These are phyloP conservation scores for Siniperca undulata DNA, from an alignment of 2,797 vertebrate genomes.

Conservation along the genomic window DNA sequence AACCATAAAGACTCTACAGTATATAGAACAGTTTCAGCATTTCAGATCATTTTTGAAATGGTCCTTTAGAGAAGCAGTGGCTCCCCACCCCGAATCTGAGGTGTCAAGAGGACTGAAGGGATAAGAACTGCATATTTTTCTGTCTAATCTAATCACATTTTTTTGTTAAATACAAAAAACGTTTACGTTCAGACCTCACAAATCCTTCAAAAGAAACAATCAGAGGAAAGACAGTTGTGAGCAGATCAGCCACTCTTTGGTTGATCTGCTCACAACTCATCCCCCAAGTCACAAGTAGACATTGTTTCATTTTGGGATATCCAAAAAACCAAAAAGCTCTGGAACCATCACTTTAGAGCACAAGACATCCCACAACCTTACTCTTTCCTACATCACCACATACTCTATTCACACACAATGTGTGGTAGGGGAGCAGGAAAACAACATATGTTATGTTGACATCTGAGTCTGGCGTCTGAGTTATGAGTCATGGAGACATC, in stretches of 20 bases:
- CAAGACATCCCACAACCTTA: conserved; percentile 10
- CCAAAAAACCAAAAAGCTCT: neutral
- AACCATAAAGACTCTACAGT: conserved; percentile 8
- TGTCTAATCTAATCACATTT: neutral
- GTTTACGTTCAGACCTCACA: neutral
- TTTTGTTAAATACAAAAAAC: neutral
- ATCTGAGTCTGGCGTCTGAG: conserved; percentile 58
- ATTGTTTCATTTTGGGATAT: conserved; percentile 4
- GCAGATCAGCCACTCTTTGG: neutral
- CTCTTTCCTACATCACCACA: conserved; percentile 2
- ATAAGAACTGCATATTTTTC: neutral
- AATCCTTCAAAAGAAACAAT: neutral
- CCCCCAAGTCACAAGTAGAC: neutral
- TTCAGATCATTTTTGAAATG: conserved; percentile 13
- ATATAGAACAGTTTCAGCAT: conserved; percentile 10
- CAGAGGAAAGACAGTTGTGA: neutral
- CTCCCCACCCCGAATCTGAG: neutral
- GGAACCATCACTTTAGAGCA: neutral
- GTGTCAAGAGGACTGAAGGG: neutral
- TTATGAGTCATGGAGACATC: conserved; percentile 66
- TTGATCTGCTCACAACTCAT: neutral
- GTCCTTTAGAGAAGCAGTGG: conserved; percentile 2
- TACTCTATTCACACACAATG: conserved; percentile 38
- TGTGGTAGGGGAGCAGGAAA: conserved; percentile 54
- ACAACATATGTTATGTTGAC: conserved; percentile 67